Percentiles rank a stretch among this genome's conserved stretches.
These are phyloP conservation scores for Heliangelus exortis DNA, from an alignment of 2,797 vertebrate genomes.

Conservation along the genomic window DNA sequence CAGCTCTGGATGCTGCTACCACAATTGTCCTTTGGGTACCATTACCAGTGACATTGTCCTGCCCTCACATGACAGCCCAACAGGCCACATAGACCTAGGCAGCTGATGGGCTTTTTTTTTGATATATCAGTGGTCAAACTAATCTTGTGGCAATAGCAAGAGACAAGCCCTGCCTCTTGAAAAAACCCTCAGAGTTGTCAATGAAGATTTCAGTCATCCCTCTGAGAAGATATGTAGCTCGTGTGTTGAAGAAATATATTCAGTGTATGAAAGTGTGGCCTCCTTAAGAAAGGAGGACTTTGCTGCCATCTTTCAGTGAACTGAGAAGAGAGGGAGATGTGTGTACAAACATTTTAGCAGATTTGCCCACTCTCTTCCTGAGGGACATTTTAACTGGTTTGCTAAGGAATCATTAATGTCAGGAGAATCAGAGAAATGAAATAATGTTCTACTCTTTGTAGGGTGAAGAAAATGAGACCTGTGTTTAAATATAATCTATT, in stretches of 20 bases:
- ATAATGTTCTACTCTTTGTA: accelerated
- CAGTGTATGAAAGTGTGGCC: neutral
- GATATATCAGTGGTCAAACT: neutral
- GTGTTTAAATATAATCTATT: neutral
- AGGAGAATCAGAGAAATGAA: neutral
- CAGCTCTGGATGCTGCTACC: neutral
- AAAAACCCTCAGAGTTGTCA: neutral
- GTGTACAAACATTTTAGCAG: neutral
- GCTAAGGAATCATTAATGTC: neutral
- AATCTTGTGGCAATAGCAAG: neutral
- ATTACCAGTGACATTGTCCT: neutral
- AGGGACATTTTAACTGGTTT: neutral
- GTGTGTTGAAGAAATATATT: neutral
- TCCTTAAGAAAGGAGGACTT: conserved; percentile 7
- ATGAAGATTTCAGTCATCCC: neutral
- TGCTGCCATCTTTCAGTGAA: conserved; percentile 46
- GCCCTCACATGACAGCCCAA: neutral
- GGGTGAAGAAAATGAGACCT: neutral
- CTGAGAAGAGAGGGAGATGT: neutral
- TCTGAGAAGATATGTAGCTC: neutral
- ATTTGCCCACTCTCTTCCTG: neutral
- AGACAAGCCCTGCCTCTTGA: neutral
- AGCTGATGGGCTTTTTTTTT: neutral
- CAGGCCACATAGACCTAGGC: neutral
- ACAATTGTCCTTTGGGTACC: neutral